Conservation (phyloP, 2,113 vertebrate species). For the Rhabdomys dilectus region DNA sequence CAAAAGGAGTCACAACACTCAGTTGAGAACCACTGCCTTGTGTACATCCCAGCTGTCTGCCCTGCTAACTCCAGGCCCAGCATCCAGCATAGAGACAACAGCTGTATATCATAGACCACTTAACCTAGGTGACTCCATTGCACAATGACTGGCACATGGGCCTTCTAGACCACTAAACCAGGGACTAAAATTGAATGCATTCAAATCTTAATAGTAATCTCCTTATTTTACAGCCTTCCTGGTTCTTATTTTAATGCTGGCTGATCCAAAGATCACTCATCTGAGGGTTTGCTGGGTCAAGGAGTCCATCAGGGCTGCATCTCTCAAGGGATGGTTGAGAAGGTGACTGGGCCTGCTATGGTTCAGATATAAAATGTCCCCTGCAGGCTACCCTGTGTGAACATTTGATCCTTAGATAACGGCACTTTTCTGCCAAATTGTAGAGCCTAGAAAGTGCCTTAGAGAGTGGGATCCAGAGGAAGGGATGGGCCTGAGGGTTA, state of each 20-base stretch:
- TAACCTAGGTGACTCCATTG: not conserved
- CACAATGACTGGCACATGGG: not conserved
- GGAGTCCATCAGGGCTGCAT: not conserved
- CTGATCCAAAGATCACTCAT: not conserved
- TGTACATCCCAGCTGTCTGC: not conserved
- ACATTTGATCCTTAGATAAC: not conserved
- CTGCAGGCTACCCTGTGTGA: not conserved
- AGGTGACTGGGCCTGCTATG: not conserved
- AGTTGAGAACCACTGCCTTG: not conserved
- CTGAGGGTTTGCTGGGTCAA: not conserved
- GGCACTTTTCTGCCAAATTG: not conserved
- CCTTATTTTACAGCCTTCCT: not conserved
- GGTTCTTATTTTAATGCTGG: not conserved
- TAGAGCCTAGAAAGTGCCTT: not conserved
- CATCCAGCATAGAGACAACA: too few species aligned
- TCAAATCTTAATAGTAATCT: not conserved
- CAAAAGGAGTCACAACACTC: not conserved
- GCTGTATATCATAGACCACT: not conserved
- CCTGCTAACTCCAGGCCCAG: not conserved
- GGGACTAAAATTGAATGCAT: rapidly evolving
- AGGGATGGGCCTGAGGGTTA: not conserved
- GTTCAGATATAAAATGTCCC: not conserved
- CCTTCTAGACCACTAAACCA: not conserved
- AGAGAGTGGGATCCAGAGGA: not conserved
- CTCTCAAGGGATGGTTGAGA: not conserved